Base-by-base conservation (phyloP, 2,888 invertebrate species). In the Parnassius glacialis region DNA sequence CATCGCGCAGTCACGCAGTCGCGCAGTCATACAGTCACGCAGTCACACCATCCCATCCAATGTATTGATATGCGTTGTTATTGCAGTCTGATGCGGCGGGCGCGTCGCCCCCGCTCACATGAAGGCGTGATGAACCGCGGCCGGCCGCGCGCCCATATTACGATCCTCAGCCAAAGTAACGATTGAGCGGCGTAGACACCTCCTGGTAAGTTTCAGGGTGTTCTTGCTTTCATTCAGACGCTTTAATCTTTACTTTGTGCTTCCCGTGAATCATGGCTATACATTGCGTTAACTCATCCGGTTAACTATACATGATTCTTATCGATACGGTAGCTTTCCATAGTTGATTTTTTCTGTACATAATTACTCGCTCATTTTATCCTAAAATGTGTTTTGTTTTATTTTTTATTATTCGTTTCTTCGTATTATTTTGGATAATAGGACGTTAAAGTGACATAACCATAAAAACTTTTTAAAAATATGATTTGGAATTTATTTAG, bases 221-320 rank as follows among this genome's bases (percentile, higher is more conserved):
- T 85, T 88, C 85, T 86, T 87, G 88, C 85, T 90, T 88, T 84
- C 80, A 83, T 86, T 84, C 80, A 79, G 74, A 83, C 84, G 90
- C 90, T 90, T 90, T 81, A 84, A 90, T 90, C 90, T 87, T 90
- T 90, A 90, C 90, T 90, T 90, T 90, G 90, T 87, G 90, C 90
- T 89, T 89, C 75, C 78, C 79, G 80, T 81, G 81, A 83, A 77
- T 81, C 78, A 78, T 81, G 80, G 80, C 80, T 81, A 76, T 12
- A 59, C 57, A 57, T 59, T 52, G 59, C 53, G 59, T 52, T 64
- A 50, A 73, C 76, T 74, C 78, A 76, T 70, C 70, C 68, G 65
- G 73, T 72, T 70, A 66, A 72, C 70, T 12, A 43, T 25, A 56
- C 59, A 56, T 52, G 42, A 45, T 56, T 42, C 13, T 13, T 64